Evolutionary conservation across 2,888 invertebrate species (phyloP), one percentile per base, ranked within the genome.

Genomic region (Watsonalla cultraria): DNA sequence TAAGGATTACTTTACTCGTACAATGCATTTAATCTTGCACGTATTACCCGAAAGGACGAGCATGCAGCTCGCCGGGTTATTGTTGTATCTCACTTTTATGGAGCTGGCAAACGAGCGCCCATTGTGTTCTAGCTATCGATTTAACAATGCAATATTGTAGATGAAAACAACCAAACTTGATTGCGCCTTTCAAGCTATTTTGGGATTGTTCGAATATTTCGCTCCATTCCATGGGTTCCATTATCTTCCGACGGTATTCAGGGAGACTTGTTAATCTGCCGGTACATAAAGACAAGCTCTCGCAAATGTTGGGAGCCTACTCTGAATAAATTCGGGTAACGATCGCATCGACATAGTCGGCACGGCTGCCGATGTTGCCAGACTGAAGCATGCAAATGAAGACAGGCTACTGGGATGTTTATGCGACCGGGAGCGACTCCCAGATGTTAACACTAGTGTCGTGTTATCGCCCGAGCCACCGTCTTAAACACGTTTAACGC

Each of bases 321-420:
- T 72, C 72, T 78, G 78, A 84, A 82, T 84, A 83, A 78, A 81
- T 81, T 81, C 78, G 60, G 72, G 70, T 74, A 76, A 77, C 70
- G 71, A 70, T 74, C 74, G 72, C 75, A 81, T 82, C 77, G 81
- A 77, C 77, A 79, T 76, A 74, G 82, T 78, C 72, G 66, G 72
- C 75, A 70, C 73, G 59, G 72, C 62, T 68, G 77, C 64, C 67
- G 74, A 70, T 72, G 75, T 73, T 60, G 69, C 66, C 69, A 65
- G 66, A 65, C 71, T 72, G 76, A 76, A 78, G 79, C 80, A 89
- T 89, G 88, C 82, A 88, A 89, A 89, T 88, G 81, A 84, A 82
- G 84, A 82, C 84, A 82, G 80, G 84, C 80, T 71, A 77, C 74
- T 66, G 75, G 72, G 72, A 79, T 83, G 82, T 86, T 86, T 82